Evolutionary conservation across 2,113 vertebrate species (phyloP), one percentile per base, ranked within the genome.

Genomic region (Pterocles burchelli): DNA sequence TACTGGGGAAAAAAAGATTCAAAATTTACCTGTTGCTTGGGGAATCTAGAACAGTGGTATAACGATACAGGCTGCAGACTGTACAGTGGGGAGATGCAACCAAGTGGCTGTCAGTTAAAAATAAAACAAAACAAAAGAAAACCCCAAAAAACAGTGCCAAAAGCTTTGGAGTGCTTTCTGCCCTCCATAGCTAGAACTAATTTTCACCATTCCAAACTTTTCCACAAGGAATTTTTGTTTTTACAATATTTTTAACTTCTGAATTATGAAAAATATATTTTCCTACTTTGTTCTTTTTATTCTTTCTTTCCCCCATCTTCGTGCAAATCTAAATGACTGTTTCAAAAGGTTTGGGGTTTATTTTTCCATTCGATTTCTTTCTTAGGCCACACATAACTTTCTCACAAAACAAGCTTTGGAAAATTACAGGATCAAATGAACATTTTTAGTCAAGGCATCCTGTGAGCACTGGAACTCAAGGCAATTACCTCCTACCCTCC

Each of bases 1-100:
- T 25, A 51, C 1, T 4, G 18, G 16, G 29, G 15, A 16, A 10
- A n/a, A 25, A 84, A 81, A 25, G 8, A 36, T 38, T 65, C 34
- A 55, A 25, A 62, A 43, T 55, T 20, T 28, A 91, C 55, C 51
- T 28, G 13, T 10, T 24, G 31, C 36, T 25, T 45, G 34, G 43
- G 11, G 24, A 74, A 67, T 28, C 16, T 33, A 20, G 28, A 52
- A 59, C 11, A 54, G 4, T 29, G 16, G 34, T 31, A 55, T 2
- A n/a, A n/a, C 0, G 1, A 10, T 8, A 51, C 0, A 9, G 46
- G 46, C 21, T 14, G 38, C 59, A 59, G 33, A 10, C 29, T 10
- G 21, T 13, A 13, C 11, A 72, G 28, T 7, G 14, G 11, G 54
- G 46, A 61, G 46, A 71, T 28, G 12, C 13, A 48, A 58, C 51